Evolutionary conservation across 2,113 vertebrate species (phyloP).

Genomic region (Caranx ignobilis): DNA sequence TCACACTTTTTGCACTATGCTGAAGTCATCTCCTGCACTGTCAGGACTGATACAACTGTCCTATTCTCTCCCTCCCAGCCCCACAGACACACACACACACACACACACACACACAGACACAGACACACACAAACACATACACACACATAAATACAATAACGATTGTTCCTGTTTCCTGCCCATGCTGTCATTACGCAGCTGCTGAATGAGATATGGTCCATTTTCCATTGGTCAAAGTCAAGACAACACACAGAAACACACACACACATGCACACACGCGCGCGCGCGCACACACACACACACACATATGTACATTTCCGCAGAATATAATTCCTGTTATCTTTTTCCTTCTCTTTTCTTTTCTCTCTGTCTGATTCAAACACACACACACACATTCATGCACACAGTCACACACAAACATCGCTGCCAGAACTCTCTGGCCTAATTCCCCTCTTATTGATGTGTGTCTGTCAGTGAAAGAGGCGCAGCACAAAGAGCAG

Average conservation of each 20-base stretch:
- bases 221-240: constrained; percentile 55
- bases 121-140: constrained; percentile 40
- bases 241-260: constrained; percentile 22
- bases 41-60: constrained; percentile 61
- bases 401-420: constrained; percentile 27
- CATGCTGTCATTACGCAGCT: constrained; percentile 66
- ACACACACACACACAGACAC: constrained; percentile 39
- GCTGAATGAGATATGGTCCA: constrained; percentile 73
- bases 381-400: constrained; percentile 34
- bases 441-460: constrained; percentile 79
- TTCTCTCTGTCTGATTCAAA: constrained; percentile 33
- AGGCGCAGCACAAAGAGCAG: constrained; percentile 71
- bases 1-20: constrained; percentile 61
- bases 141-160: constrained; percentile 73
- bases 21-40: constrained; percentile 74
- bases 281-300: not conserved
- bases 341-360: constrained; percentile 1
- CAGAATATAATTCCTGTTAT: constrained; percentile 11
- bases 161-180: constrained; percentile 80
- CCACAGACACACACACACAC: constrained; percentile 34
- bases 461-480: constrained; percentile 78
- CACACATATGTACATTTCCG: constrained; percentile 24
- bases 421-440: constrained; percentile 74
- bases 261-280: not conserved
- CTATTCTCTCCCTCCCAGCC: constrained; percentile 47